Percentiles rank a stretch among this genome's conserved stretches.
Evolutionary conservation across 2,113 vertebrate genomes (phyloP).

Genomic region (Anser cygnoides): DNA sequence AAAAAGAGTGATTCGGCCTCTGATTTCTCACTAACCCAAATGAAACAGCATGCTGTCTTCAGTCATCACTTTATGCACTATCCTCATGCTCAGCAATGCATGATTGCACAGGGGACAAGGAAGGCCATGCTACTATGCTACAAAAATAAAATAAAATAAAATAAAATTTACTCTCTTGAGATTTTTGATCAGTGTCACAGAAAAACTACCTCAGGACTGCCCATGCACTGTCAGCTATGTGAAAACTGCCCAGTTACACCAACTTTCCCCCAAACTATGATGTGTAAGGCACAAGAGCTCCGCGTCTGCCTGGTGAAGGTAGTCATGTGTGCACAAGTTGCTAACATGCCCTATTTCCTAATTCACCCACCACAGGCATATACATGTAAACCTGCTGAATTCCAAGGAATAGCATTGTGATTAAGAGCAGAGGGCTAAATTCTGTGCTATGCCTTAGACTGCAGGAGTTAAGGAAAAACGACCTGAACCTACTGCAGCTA

Average conservation of each 20-base stretch:
- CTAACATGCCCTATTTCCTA: neutral
- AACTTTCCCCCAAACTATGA: neutral
- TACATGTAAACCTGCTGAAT: neutral
- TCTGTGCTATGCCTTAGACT: neutral
- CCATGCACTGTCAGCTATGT: neutral
- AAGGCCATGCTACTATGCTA: neutral
- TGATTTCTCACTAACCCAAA: neutral
- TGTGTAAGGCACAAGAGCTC: neutral
- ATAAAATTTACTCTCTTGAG: neutral
- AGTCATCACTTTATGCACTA: neutral
- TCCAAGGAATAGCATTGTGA: neutral
- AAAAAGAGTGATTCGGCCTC: neutral
- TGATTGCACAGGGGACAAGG: neutral
- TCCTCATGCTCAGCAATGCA: rapidly evolving
- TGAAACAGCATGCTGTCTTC: neutral
- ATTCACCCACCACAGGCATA: neutral
- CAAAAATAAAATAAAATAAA: neutral
- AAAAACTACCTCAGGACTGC: neutral
- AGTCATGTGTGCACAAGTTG: neutral
- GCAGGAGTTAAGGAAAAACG: neutral
- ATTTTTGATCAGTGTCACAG: neutral
- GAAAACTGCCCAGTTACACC: neutral
- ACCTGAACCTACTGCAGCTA: neutral
- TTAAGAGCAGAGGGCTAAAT: neutral
- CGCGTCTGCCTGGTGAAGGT: neutral